Evolutionary conservation across 2,113 vertebrate species (phyloP).

Genomic region (Willisornis vidua): DNA sequence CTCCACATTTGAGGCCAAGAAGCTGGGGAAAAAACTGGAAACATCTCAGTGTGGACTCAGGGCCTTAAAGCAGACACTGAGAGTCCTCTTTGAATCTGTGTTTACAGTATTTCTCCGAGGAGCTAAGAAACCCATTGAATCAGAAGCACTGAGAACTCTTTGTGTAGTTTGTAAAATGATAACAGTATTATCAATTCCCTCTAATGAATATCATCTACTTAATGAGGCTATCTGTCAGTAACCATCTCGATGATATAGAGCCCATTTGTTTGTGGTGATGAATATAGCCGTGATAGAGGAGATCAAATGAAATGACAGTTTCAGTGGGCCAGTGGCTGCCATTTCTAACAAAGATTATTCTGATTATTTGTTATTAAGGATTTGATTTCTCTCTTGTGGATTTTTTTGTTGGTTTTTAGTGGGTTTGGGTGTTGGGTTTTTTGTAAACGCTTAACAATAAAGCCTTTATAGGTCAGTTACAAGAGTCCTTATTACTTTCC

Average conservation of each 20-base stretch:
- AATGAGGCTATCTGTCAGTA: not conserved
- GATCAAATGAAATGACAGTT: not conserved
- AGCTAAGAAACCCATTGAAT: not conserved
- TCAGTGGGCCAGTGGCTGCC: not conserved
- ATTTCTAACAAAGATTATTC: not conserved
- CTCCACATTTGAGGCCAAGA: rapidly evolving
- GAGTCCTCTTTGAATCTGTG: not conserved
- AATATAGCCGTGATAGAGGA: not conserved
- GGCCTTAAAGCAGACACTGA: not conserved
- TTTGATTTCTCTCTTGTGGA: not conserved
- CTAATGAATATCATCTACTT: not conserved
- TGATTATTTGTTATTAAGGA: not conserved
- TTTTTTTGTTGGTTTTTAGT: not conserved
- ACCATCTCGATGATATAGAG: not conserved
- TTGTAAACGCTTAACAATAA: not conserved
- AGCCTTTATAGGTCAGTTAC: not conserved
- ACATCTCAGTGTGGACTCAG: not conserved
- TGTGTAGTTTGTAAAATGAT: not conserved
- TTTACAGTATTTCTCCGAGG: not conserved
- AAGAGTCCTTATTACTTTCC: not conserved
- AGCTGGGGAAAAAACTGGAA: not conserved
- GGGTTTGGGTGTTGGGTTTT: not conserved
- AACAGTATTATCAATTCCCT: not conserved
- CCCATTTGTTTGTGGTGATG: not conserved
- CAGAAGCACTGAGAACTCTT: not conserved